These are phyloP conservation scores for Campoletis raptor DNA, from an alignment of 2,888 invertebrate species.

Conservation along the genomic window DNA sequence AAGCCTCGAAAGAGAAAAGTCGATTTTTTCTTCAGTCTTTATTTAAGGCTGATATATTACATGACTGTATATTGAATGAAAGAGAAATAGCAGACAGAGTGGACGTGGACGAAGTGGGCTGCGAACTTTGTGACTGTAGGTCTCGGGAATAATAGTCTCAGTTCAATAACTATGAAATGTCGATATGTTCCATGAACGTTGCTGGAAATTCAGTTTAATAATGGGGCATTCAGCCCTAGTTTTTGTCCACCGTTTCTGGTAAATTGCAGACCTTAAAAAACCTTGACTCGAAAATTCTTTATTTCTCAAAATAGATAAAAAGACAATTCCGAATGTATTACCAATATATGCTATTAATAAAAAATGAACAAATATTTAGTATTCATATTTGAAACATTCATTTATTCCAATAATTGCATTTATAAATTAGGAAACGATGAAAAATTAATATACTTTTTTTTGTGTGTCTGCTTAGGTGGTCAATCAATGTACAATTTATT, in stretches of 20 bases:
- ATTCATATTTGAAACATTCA: too few relatives aligned
- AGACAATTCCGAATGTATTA: background rate
- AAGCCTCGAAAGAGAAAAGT: too few relatives aligned
- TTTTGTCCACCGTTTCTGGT: background rate
- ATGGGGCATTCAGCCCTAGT: conserved; percentile 7
- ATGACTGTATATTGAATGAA: background rate
- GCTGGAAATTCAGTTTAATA: conserved; percentile 24
- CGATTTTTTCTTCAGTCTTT: too few relatives aligned
- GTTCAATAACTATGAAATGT: conserved; percentile 69
- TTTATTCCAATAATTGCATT: too few relatives aligned
- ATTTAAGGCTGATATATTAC: too few relatives aligned
- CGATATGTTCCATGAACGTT: conserved; percentile 59
- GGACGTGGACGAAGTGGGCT: conserved; percentile 60
- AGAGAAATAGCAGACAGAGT: conserved; percentile 13
- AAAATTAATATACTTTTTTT: background rate
- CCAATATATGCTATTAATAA: too few relatives aligned
- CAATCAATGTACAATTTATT: background rate
- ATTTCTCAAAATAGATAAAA: background rate
- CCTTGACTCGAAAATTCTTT: background rate
- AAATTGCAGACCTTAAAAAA: background rate
- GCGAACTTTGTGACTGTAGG: conserved; percentile 58
- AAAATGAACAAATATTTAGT: too few relatives aligned
- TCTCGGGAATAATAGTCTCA: conserved; percentile 69
- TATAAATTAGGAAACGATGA: background rate
- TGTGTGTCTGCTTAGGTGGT: background rate